Base-by-base conservation (phyloP, 2,797 vertebrate species). In the Craterocephalus amniculus region DNA sequence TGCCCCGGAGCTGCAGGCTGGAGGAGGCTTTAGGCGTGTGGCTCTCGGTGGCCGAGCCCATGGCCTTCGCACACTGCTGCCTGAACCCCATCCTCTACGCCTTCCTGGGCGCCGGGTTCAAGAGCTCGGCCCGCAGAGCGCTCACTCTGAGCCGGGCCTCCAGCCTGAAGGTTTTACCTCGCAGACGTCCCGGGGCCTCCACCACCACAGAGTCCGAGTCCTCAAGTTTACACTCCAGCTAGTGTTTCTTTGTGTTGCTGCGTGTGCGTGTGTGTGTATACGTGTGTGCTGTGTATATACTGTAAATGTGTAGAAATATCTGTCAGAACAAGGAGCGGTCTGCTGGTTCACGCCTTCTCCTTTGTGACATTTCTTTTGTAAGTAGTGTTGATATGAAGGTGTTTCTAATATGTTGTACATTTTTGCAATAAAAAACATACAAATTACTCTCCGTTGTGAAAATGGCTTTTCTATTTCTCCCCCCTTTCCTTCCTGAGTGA, bases 201-300 rank as follows among this genome's bases (percentile, higher is more conserved):
- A 96, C 97, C 14, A 98, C 98, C 22, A 99, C 97, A 4, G 98
- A 99, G 81, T 99, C 98, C 0, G 98, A 99, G 70, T 99, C 97
- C 36, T 99, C 97, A 0, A 99, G 97, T 94, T 96, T 99, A 91
- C 98, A 99, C 43, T 99, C 98, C 71, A 99, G 97, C 94, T 99
- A 90, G 75, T 80, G 83, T 72, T 72, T 62, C 51, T n/a, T 31
- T 67, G 18, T 54, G 11, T 20, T 79, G 34, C 13, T 74, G 35
- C 67, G 29, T 58, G 40, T 43, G 34, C 59, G 13, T 27, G 48
- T 22, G 35, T 75, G 29, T 72, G 24, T 59, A 31, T 40, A 22
- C 60, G 12, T 24, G 18, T 43, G 18, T 43, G 6, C 3, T 32
- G 31, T 80, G 71, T 88, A 57, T 26, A 64, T 77, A 59, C 12